Evolutionary conservation across 2,888 invertebrate species (phyloP), one percentile per base, ranked within the genome.

Genomic region (Bembecia ichneumoniformis): DNA sequence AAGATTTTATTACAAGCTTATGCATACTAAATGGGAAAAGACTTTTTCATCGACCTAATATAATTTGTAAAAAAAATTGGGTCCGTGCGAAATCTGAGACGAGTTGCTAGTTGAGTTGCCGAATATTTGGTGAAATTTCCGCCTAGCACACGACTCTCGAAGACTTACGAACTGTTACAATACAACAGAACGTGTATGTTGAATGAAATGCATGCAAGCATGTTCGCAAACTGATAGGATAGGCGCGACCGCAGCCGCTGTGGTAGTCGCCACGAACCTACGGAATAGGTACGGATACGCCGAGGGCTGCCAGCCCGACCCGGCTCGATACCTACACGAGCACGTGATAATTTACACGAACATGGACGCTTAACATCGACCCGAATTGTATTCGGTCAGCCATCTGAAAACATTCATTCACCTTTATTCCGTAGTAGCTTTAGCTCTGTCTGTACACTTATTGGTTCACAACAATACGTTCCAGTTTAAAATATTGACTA

Each of bases 281-380:
- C 49, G 47, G 60, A 62, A 62, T 59, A 55, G 51, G 59, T 58
- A 58, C 71, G 70, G 74, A 71, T 73, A 71, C 72, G 57, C 28
- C 28, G 9, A 28, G 9, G 7, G 28, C 28, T 28, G 2, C 9
- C 28, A 28, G 28, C 9, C 20, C 58, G 58, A 59, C 34, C 28
- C 14, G 34, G n/a, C 17, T n/a, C 9, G 28, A 28, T 28, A 11
- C 11, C 62, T 40, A 14, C 40, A 40, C 11, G 40, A 13, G 60
- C 70, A 67, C 73, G 74, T 76, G 79, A 82, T 82, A 82, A 82
- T 82, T 81, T 80, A 80, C 74, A 69, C 68, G 64, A 64, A 71
- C 72, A 68, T 14, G 40, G 40, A 9, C 40, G 40, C 40, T 13
- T 40, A 28, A 40, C 40, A 40, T 49, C 53, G 56, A 58, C 56